Base-by-base conservation (phyloP, 2,797 vertebrate species). In the Oryzias sinensis region DNA sequence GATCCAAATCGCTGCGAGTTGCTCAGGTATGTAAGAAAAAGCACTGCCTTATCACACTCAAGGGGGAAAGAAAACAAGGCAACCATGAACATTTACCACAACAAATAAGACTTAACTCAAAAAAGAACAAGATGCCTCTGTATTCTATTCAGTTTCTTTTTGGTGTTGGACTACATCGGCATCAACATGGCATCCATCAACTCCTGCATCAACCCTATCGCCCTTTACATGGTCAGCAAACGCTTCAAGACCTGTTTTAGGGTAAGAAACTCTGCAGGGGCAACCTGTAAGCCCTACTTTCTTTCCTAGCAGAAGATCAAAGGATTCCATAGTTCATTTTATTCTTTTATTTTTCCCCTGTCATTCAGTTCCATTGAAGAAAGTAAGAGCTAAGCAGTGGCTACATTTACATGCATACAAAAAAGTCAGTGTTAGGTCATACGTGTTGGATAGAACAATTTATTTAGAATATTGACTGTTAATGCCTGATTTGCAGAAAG, bases 151-250 rank as follows among this genome's bases (percentile, higher is more conserved):
- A 99, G 97, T 75, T 97, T 97, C 90, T 93, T 98, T 53, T 85
- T 99, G 76, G 92, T 97, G n/a, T 81, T 98, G 87, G 94, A 97
- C 83, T 97, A 99, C 81, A 95, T 98, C 0, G 97, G 96, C 50
- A 96, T 98, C 87, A 99, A 98, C 77, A 97, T 98, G 96, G 96
- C 97, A 14, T 96, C 97, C 0, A 68, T 98, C 77, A 99, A 99
- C 89, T 99, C 97, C 71, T 99, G 97, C 82, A 98, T 99, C 85
- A 99, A 99, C 83, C 97, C 97, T 0, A 96, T 99, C 40, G 96
- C 96, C 80, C 93, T 99, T 43, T 99, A 98, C 82, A 91, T 98
- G 89, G 96, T 99, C 90, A 99, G 97, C 95, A 96, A 96, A 83
- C 94, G 95, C 82, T 99, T 97, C 89, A 98, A 98, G 87, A 97